These are phyloP conservation scores for Tapera naevia DNA, from an alignment of 2,797 vertebrate species.

Conservation along the genomic window DNA sequence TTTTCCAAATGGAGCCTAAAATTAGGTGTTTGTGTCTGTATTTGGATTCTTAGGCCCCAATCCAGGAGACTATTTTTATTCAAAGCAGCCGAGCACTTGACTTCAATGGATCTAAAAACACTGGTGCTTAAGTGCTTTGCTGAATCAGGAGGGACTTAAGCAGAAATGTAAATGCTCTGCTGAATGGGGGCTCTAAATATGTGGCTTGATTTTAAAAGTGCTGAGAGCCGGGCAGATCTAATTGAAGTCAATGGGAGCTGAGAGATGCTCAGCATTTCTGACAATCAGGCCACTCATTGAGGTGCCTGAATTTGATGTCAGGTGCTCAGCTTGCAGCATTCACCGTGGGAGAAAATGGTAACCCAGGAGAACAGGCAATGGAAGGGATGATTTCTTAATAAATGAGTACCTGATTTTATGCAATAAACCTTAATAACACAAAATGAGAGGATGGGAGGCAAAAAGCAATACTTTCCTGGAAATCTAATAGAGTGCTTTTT, in stretches of 20 bases:
- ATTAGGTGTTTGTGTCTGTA: slow-evolving; percentile 43
- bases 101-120: slow-evolving; percentile 63
- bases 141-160: slow-evolving; percentile 68
- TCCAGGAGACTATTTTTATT: slow-evolving; percentile 65
- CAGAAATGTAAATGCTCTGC: slow-evolving; percentile 59
- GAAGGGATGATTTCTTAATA: slow-evolving; percentile 16
- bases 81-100: slow-evolving; percentile 57
- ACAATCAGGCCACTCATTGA: slow-evolving; percentile 60
- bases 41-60: slow-evolving; percentile 53
- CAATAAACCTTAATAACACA: not conserved
- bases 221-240: slow-evolving; percentile 48
- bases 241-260: slow-evolving; percentile 42
- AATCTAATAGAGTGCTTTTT: not conserved
- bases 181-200: slow-evolving; percentile 47
- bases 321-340: not conserved
- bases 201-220: slow-evolving; percentile 56
- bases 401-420: not conserved
- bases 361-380: not conserved
- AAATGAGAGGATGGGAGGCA: not conserved
- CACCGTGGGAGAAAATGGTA: not conserved
- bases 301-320: slow-evolving; percentile 39
- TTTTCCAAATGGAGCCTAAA: slow-evolving; percentile 60
- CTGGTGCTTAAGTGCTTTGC: slow-evolving; percentile 56
- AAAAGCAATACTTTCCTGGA: not conserved
- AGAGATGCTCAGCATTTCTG: not conserved